phyloP scores from a whole-genome alignment of 2,888 invertebrate genomes.

The Dendrolimus pini region DNA sequence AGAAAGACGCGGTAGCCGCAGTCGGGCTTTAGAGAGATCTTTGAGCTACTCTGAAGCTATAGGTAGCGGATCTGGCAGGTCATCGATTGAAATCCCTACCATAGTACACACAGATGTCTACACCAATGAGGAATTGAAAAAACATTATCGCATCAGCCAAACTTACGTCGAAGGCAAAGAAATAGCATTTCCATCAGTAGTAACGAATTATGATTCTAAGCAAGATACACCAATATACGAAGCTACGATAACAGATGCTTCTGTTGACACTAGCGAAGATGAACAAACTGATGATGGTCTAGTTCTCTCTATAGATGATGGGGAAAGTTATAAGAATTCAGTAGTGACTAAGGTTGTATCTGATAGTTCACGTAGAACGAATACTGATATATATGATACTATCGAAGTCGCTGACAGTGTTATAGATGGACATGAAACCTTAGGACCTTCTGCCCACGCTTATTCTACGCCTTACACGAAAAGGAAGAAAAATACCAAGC shows the following conservation, averaged over 20 bases:
- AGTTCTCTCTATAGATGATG: constrained; percentile 59
- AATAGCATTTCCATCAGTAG: constrained; percentile 42
- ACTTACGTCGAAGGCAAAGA: constrained; percentile 66
- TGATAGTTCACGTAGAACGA: constrained; percentile 36
- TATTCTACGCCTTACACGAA: constrained; percentile 51
- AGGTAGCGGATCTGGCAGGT: constrained; percentile 46
- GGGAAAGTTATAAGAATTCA: constrained; percentile 39
- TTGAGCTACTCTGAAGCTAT: constrained; percentile 66
- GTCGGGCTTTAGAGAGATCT: constrained; percentile 53
- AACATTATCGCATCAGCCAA: constrained; percentile 62
- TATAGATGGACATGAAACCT: constrained; percentile 31
- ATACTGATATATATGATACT: constrained; percentile 46
- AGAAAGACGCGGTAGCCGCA: constrained; percentile 44
- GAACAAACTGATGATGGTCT: constrained; percentile 44
- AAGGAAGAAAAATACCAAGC: constrained; percentile 39
- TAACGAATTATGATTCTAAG: constrained; percentile 32
- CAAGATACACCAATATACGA: constrained; percentile 23
- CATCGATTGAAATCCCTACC: constrained; percentile 60
- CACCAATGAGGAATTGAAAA: constrained; percentile 59
- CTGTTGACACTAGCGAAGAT: constrained; percentile 57
- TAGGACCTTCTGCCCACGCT: constrained; percentile 29
- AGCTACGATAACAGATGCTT: constrained; percentile 31
- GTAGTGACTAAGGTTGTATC: constrained; percentile 39
- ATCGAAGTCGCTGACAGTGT: constrained; percentile 42
- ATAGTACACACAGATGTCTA: constrained; percentile 60